A percentile compares a stretch with the other conserved stretches of the same genome.
Evolutionary conservation across 1,140 invertebrate genomes (phyloP).

Genomic region (Uloborus diversus): DNA sequence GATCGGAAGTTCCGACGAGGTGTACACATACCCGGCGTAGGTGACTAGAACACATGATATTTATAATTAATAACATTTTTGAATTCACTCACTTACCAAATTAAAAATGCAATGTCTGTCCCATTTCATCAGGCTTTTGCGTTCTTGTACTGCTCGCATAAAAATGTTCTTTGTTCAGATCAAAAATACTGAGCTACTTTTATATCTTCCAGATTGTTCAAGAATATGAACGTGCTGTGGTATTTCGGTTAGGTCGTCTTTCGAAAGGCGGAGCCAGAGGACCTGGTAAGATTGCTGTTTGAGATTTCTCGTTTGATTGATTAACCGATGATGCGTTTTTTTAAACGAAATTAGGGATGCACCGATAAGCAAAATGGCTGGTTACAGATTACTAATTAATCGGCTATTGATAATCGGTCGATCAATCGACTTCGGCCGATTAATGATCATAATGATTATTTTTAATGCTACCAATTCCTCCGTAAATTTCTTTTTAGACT

Average conservation of each 20-base stretch:
- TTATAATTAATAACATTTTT: not conserved
- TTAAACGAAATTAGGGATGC: no score
- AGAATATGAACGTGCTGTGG: constrained; percentile 89
- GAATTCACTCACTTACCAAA: not conserved
- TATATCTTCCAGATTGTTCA: constrained; percentile 79
- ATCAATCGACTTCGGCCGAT: no score
- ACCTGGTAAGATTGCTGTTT: constrained; percentile 66
- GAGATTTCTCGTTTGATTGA: not conserved
- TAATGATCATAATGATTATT: no score
- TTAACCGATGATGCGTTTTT: no score
- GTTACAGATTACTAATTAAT: no score
- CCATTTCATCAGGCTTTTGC: not conserved
- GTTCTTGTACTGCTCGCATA: not conserved
- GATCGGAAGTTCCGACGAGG: no score
- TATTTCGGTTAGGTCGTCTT: constrained; percentile 86
- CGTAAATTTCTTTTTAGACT: no score
- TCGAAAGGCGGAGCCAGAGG: constrained; percentile 90
- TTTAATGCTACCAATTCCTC: no score
- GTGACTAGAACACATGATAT: not conserved
- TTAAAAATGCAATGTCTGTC: not conserved
- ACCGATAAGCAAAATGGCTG: no score
- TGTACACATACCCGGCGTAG: no score
- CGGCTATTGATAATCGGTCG: no score
- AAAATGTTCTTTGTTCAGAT: not conserved
- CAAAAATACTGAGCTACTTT: not conserved